Evolutionary conservation across 2,113 vertebrate genomes (phyloP).

Genomic region (Oceanodroma tethys): DNA sequence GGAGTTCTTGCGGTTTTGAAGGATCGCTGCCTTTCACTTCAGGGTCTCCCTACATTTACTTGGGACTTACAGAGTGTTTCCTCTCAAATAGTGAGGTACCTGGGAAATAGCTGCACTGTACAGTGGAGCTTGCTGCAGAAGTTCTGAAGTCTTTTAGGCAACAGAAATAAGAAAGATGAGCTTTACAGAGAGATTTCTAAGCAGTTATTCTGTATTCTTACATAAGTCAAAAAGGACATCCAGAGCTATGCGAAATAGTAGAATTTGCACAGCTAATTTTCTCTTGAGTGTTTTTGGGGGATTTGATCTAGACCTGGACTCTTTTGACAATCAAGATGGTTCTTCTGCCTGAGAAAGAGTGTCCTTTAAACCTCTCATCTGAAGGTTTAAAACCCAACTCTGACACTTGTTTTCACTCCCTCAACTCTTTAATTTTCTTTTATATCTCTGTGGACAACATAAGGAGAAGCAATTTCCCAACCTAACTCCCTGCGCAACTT

Average conservation of each 20-base stretch:
- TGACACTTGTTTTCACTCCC: background rate
- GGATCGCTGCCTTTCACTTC: background rate
- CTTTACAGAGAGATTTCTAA: background rate
- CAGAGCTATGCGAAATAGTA: background rate
- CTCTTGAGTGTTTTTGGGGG: background rate
- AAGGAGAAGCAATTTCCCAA: background rate
- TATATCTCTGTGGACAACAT: background rate
- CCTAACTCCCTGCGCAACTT: background rate
- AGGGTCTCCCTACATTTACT: background rate
- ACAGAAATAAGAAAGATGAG: background rate
- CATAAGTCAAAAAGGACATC: background rate
- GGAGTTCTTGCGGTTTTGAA: background rate
- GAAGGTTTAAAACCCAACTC: background rate
- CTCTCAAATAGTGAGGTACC: too few species aligned
- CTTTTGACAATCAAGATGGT: background rate
- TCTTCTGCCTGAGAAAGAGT: background rate
- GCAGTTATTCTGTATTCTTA: background rate
- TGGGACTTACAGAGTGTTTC: background rate
- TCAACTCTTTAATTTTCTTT: background rate
- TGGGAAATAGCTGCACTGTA: background rate
- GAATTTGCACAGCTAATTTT: background rate
- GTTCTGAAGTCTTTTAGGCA: background rate
- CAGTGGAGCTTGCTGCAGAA: background rate
- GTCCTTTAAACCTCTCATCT: background rate
- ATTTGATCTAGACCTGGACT: background rate